These are phyloP conservation scores for Micromussa lordhowensis DNA, from an alignment of 92 coral and sea anemone species.

Conservation along the genomic window DNA sequence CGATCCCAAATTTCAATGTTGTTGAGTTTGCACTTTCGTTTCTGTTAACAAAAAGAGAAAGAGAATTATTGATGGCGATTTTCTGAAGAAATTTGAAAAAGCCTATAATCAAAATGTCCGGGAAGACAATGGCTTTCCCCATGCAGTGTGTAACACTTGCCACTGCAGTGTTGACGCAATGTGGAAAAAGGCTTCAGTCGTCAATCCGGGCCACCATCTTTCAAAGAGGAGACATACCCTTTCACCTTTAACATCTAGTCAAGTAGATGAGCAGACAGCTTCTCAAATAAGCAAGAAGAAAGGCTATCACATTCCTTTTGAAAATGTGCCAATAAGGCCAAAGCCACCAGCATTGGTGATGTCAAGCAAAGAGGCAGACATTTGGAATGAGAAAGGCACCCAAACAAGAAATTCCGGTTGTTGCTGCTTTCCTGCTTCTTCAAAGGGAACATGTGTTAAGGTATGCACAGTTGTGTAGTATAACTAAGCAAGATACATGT, in stretches of 20 bases:
- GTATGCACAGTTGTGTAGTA: conserved; percentile 1
- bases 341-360: neutral
- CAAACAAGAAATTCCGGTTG: conserved; percentile 28
- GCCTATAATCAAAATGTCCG: conserved; percentile 14
- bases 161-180: neutral
- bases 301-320: conserved; percentile 6
- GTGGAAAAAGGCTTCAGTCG: neutral
- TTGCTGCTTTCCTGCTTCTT: conserved; percentile 31
- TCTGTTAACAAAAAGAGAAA: conserved; percentile 15
- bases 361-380: neutral
- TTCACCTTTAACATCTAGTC: conserved; percentile 23
- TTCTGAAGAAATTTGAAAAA: neutral
- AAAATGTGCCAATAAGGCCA: neutral
- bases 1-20: too few species aligned
- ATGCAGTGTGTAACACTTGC: neutral
- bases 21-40: neutral
- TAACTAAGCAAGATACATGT: too few species aligned
- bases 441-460: conserved; percentile 39
- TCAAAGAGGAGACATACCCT: neutral
- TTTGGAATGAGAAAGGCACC: neutral
- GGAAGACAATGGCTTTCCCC: neutral
- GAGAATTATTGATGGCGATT: conserved; percentile 17
- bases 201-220: neutral
- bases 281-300: neutral
- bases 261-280: conserved; percentile 12